Conservation (phyloP, 2,797 vertebrate genomes). For the Eulemur albifrons region DNA sequence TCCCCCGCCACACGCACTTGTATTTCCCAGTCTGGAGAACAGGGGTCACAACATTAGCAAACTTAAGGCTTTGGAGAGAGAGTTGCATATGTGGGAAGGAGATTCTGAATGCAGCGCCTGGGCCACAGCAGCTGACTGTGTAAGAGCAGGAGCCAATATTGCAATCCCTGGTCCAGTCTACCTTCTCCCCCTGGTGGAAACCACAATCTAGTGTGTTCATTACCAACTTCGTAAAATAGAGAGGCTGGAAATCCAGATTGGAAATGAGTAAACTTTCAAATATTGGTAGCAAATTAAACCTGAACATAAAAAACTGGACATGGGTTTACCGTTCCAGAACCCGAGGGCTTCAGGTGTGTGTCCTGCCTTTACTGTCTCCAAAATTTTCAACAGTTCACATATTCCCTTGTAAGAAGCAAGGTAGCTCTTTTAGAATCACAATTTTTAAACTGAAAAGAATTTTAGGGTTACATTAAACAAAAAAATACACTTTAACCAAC, state of each 20-base stretch:
- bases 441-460: background rate
- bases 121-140: background rate
- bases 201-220: background rate
- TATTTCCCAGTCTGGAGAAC: too few relatives aligned
- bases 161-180: background rate
- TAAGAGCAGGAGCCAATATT: background rate
- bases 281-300: background rate
- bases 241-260: background rate
- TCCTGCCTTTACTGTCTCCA: background rate
- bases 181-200: background rate
- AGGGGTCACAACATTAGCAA: background rate
- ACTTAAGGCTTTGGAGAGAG: background rate
- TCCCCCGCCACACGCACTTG: background rate
- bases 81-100: background rate
- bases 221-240: background rate
- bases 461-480: background rate
- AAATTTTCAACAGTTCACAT: background rate
- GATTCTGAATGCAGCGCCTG: background rate
- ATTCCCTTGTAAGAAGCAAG: background rate
- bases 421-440: background rate
- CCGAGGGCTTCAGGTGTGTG: background rate
- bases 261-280: background rate
- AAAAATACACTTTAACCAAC: background rate
- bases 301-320: background rate
- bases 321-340: background rate